Evolutionary conservation across 2,797 vertebrate genomes (phyloP).

Genomic region (Pseudopleuronectes americanus): DNA sequence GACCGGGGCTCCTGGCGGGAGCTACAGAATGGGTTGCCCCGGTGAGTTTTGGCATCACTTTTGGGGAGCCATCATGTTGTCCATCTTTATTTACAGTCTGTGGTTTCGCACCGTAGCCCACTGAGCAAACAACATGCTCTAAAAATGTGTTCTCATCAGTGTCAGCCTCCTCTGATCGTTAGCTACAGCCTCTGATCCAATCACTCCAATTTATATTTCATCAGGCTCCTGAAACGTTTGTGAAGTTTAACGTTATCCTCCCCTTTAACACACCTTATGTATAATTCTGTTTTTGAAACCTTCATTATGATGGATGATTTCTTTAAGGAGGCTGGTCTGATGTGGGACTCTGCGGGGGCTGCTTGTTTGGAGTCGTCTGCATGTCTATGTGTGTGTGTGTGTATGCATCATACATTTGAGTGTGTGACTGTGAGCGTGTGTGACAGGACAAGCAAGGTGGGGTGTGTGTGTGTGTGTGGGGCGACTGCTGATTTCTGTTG

Average conservation of each 20-base stretch:
- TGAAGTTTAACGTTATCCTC: conserved; percentile 69
- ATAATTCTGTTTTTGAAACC: conserved; percentile 83
- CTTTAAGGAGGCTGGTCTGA: conserved; percentile 59
- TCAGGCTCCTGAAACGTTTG: conserved; percentile 75
- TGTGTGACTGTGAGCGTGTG: conserved; percentile 45
- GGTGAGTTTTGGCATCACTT: too few species aligned
- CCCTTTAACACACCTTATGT: conserved; percentile 78
- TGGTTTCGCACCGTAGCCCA: neutral
- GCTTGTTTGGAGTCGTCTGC: conserved; percentile 48
- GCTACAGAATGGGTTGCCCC: too few species aligned
- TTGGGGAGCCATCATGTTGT: too few species aligned
- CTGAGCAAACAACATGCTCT: neutral
- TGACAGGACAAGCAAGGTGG: conserved; percentile 53
- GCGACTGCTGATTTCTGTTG: conserved; percentile 72
- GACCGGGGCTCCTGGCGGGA: too few species aligned
- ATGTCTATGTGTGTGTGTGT: conserved; percentile 4
- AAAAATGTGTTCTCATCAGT: conserved; percentile 53
- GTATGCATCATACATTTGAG: conserved; percentile 51
- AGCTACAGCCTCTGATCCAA: conserved; percentile 64
- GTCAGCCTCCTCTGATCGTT: conserved; percentile 50
- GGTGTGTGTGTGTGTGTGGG: neutral
- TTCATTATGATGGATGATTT: conserved; percentile 66
- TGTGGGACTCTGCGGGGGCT: conserved; percentile 66
- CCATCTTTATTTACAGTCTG: too few species aligned
- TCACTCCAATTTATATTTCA: conserved; percentile 83